Percentiles rank a stretch among this genome's conserved stretches.
These are phyloP conservation scores for Epicauta chinensis DNA, from an alignment of 1,140 invertebrate species.

Conservation along the genomic window DNA sequence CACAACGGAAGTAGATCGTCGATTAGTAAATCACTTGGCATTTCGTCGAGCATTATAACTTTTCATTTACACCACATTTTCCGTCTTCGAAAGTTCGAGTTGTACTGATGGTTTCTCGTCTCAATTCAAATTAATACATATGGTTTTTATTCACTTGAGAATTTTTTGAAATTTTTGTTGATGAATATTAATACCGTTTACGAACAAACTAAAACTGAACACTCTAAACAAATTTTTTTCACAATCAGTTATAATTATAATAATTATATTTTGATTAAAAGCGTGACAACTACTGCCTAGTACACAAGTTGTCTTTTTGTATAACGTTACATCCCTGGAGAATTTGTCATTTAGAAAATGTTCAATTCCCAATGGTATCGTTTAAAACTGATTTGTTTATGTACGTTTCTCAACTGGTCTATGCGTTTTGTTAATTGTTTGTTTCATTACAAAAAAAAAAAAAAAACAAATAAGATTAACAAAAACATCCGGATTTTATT, in stretches of 20 bases:
- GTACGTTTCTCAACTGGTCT: too few relatives aligned
- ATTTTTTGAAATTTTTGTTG: slow-evolving; percentile 28
- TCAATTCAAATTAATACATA: slow-evolving; percentile 31
- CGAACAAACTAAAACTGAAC: too few relatives aligned
- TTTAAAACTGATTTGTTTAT: too few relatives aligned
- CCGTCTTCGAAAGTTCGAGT: neutral
- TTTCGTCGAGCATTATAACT: neutral
- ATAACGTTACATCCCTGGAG: slow-evolving; percentile 36
- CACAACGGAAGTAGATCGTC: neutral
- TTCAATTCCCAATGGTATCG: neutral
- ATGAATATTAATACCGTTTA: slow-evolving; percentile 5
- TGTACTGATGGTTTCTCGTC: slow-evolving; percentile 10
- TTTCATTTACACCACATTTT: neutral
- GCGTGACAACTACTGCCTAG: slow-evolving; percentile 38
- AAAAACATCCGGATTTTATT: too few relatives aligned
- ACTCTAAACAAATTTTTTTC: too few relatives aligned
- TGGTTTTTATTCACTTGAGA: slow-evolving; percentile 26
- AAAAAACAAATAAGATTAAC: too few relatives aligned
- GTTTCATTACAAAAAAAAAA: too few relatives aligned
- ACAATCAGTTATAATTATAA: slow-evolving; percentile 1
- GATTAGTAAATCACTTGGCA: neutral
- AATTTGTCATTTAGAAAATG: slow-evolving; percentile 19
- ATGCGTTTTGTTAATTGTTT: too few relatives aligned
- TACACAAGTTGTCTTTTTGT: slow-evolving; percentile 34
- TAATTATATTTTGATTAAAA: slow-evolving; percentile 17